Percentiles rank a stretch among this genome's conserved stretches.
Conservation (phyloP, 1,140 invertebrate genomes). For the Drosophila sproati region DNA sequence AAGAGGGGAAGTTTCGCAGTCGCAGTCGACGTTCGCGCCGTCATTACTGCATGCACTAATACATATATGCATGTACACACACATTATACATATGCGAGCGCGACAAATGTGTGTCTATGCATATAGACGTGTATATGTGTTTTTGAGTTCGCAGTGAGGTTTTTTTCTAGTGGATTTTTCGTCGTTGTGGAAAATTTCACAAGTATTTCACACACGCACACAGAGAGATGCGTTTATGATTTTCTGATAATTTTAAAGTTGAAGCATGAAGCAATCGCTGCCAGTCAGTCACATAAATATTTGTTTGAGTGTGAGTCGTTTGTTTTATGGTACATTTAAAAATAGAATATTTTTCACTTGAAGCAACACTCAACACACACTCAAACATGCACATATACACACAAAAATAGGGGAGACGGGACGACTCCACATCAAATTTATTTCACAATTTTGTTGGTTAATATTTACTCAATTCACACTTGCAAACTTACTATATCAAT, state of each 20-base stretch:
- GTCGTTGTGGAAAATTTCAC: constrained; percentile 80
- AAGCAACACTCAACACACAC: constrained; percentile 40
- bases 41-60: constrained; percentile 36
- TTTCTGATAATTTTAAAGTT: constrained; percentile 79
- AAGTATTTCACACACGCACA: constrained; percentile 51
- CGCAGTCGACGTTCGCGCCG: constrained; percentile 40
- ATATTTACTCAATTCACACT: constrained; percentile 19
- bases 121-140: constrained; percentile 3
- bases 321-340: constrained; percentile 64
- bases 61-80: constrained; percentile 24
- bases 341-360: constrained; percentile 78
- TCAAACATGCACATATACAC: constrained; percentile 34
- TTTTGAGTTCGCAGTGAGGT: constrained; percentile 30
- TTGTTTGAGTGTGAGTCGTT: constrained; percentile 32
- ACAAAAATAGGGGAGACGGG: constrained; percentile 16
- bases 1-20: constrained; percentile 76
- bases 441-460: constrained; percentile 59
- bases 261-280: constrained; percentile 72
- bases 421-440: constrained; percentile 31
- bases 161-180: constrained; percentile 61
- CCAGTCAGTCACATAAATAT: constrained; percentile 26
- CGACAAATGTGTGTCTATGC: constrained; percentile 9
- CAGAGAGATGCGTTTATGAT: constrained; percentile 46
- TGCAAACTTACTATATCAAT: constrained; percentile 35
- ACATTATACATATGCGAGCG: constrained; percentile 14